Percentiles rank a stretch among this genome's conserved stretches.
These are phyloP conservation scores for Fregata magnificens DNA, from an alignment of 2,113 vertebrate genomes.

Conservation along the genomic window DNA sequence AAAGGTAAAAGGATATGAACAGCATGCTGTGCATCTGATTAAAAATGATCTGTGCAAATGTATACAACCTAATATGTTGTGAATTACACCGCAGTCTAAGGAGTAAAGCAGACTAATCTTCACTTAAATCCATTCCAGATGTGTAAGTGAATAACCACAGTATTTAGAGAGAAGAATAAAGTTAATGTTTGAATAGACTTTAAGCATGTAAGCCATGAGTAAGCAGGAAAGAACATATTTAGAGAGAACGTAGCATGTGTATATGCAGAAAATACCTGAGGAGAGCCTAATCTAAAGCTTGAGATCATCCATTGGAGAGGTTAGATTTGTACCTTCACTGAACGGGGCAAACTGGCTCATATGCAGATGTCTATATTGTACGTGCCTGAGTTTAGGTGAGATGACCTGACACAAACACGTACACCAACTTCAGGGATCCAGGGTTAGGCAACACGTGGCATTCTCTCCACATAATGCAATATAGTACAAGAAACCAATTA, in stretches of 20 bases:
- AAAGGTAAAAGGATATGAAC: constrained; percentile 50
- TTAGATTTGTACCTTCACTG: not conserved
- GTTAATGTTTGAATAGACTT: constrained; percentile 27
- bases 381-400: not conserved
- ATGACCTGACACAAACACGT: not conserved
- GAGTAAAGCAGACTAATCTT: constrained; percentile 56
- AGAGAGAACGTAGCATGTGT: not conserved
- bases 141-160: constrained; percentile 21
- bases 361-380: not conserved
- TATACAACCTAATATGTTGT: constrained; percentile 56
- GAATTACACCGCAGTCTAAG: constrained; percentile 23
- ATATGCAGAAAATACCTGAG: not conserved
- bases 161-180: constrained; percentile 37
- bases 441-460: not conserved
- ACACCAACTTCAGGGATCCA: not conserved
- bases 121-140: constrained; percentile 31
- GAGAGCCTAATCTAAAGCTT: not conserved
- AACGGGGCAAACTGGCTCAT: not conserved
- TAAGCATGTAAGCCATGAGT: not conserved
- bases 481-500: not conserved
- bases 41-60: constrained; percentile 42
- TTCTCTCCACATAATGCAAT: not conserved
- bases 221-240: constrained; percentile 18
- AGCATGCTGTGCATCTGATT: constrained; percentile 63
- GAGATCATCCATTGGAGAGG: not conserved